These are phyloP conservation scores for Pocota personata DNA, from an alignment of 2,888 invertebrate genomes.

Conservation along the genomic window DNA sequence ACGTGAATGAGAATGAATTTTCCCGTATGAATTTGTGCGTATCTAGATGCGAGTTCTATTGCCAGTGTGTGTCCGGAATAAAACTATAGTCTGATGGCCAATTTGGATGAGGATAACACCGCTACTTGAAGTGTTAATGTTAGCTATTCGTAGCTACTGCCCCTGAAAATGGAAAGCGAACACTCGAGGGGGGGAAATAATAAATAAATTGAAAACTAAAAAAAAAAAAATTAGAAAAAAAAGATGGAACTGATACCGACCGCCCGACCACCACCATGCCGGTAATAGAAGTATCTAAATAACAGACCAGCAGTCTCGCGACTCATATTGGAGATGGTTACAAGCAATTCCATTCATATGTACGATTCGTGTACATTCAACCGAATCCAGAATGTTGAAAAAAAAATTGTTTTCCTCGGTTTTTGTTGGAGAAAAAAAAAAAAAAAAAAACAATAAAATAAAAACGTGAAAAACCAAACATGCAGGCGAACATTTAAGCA, in stretches of 20 bases:
- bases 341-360: conserved; percentile 58
- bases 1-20: conserved; percentile 63
- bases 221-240: conserved; percentile 33
- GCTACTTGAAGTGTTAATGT: conserved; percentile 24
- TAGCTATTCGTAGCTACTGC: not conserved
- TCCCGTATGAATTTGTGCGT: conserved; percentile 16
- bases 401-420: conserved; percentile 24
- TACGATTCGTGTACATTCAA: conserved; percentile 62
- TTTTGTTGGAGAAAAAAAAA: conserved; percentile 17
- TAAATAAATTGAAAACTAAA: too few species aligned
- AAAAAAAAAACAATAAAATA: too few species aligned
- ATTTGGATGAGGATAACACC: conserved; percentile 48
- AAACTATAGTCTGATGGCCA: conserved; percentile 18
- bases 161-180: conserved; percentile 55
- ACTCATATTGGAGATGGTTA: conserved; percentile 48
- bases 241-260: conserved; percentile 40
- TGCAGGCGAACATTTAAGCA: conserved; percentile 39
- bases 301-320: conserved; percentile 41
- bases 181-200: not conserved
- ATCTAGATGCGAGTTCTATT: conserved; percentile 14
- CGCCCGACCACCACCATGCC: not conserved
- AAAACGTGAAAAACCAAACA: conserved; percentile 23
- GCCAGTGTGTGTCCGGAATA: conserved; percentile 41
- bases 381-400: conserved; percentile 51
- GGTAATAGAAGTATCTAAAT: conserved; percentile 5